A percentile compares a stretch with the other conserved stretches of the same genome.
phyloP scores from a whole-genome alignment of 1,140 invertebrate genomes.

The Musca vetustissima region DNA sequence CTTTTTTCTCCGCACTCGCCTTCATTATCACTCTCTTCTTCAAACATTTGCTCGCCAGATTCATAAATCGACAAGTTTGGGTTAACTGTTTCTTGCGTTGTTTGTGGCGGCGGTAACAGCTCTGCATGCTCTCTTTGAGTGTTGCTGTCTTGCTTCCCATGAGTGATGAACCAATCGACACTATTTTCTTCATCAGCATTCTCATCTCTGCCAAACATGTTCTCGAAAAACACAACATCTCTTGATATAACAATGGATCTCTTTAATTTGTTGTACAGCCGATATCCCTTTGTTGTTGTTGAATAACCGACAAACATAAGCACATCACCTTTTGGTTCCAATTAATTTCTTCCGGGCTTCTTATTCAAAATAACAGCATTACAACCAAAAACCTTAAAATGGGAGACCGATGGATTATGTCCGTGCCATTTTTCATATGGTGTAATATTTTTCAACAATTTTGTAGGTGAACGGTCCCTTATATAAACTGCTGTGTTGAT shows the following conservation, averaged over 20 bases:
- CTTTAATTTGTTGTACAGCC: conserved; percentile 5
- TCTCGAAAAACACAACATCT: neutral
- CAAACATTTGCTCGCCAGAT: too few relatives aligned
- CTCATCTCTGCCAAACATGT: too few relatives aligned
- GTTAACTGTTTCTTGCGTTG: too few relatives aligned
- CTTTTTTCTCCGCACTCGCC: too few relatives aligned
- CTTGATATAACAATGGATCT: neutral
- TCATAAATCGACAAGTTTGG: too few relatives aligned
- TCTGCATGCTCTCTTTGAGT: too few relatives aligned
- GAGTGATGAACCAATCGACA: too few relatives aligned
- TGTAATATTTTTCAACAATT: conserved; percentile 19
- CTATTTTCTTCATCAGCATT: too few relatives aligned
- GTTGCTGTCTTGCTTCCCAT: too few relatives aligned
- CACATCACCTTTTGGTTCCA: conserved; percentile 16
- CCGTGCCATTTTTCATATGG: conserved; percentile 19
- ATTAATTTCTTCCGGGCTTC: conserved; percentile 31
- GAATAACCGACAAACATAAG: neutral
- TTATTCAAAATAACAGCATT: conserved; percentile 44
- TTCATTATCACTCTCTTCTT: too few relatives aligned
- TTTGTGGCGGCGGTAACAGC: too few relatives aligned
- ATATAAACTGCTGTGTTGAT: conserved; percentile 40
- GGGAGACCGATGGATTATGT: conserved; percentile 20
- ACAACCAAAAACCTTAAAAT: conserved; percentile 47
- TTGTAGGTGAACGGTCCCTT: conserved; percentile 25
- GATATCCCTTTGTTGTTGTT: neutral